These are phyloP conservation scores for Xanthia icteritia DNA, from an alignment of 2,888 invertebrate genomes.

Conservation along the genomic window DNA sequence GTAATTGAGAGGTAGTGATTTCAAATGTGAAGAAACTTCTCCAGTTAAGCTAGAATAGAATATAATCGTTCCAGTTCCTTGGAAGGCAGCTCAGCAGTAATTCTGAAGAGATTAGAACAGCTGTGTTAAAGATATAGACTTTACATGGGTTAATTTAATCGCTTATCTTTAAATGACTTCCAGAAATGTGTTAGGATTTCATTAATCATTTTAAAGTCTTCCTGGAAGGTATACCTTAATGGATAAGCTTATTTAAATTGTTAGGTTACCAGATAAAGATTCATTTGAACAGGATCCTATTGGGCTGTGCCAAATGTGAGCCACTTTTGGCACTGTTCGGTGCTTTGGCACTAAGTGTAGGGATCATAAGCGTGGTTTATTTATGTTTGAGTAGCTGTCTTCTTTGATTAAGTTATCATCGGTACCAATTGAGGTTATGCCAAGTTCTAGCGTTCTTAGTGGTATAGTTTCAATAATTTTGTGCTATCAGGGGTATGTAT, in stretches of 20 bases:
- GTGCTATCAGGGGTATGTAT: not conserved
- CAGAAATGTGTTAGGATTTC: constrained; percentile 2
- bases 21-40: constrained; percentile 26
- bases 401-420: constrained; percentile 41
- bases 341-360: constrained; percentile 39
- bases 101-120: constrained; percentile 4
- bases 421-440: constrained; percentile 1
- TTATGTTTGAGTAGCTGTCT: constrained; percentile 32
- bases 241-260: constrained; percentile 35
- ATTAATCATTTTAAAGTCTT: constrained; percentile 3
- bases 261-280: constrained; percentile 27
- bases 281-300: constrained; percentile 26
- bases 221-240: constrained; percentile 11
- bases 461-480: not conserved
- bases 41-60: not conserved
- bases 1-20: constrained; percentile 6
- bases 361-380: constrained; percentile 41
- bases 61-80: not conserved
- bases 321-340: constrained; percentile 44
- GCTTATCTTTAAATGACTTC: constrained; percentile 4
- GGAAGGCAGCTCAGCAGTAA: constrained; percentile 5
- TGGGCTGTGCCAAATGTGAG: constrained; percentile 47
- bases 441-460: not conserved
- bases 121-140: not conserved
- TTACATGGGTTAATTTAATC: constrained; percentile 6